Conservation (phyloP, 2,888 invertebrate genomes). For the Tetheella fluctuosa region DNA sequence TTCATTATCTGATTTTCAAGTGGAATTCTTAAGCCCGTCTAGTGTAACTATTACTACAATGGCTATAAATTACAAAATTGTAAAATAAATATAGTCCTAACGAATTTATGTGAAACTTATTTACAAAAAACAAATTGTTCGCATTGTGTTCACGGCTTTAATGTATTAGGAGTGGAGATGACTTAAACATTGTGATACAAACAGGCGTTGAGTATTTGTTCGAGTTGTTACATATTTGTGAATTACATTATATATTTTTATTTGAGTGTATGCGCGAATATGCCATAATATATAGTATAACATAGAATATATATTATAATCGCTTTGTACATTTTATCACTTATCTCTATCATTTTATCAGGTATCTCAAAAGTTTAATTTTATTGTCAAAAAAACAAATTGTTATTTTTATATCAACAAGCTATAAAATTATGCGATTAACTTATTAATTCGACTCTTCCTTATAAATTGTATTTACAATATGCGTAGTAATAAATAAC, state of each 20-base stretch:
- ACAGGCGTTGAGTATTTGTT: conserved; percentile 2
- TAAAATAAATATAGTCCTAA: not conserved
- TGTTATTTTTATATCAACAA: not conserved
- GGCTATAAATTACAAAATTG: not conserved
- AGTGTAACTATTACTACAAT: not conserved
- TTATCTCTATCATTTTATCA: too few species aligned
- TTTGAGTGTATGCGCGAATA: not conserved
- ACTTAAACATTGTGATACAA: conserved; percentile 3
- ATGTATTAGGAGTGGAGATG: conserved; percentile 7
- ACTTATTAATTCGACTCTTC: not conserved
- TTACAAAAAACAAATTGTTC: not conserved
- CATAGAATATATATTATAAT: too few species aligned
- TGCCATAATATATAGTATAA: too few species aligned
- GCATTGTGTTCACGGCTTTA: conserved; percentile 1
- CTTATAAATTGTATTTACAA: not conserved
- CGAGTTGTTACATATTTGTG: conserved; percentile 11
- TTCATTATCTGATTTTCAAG: too few species aligned
- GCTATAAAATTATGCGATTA: not conserved
- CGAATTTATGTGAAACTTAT: not conserved
- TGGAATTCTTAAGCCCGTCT: too few species aligned
- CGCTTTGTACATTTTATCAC: too few species aligned
- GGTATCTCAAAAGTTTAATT: too few species aligned
- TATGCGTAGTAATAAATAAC: not conserved
- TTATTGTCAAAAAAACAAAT: not conserved
- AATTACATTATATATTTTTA: conserved; percentile 2